Evolutionary conservation across 2,113 vertebrate species (phyloP), one percentile per base, ranked within the genome.

Genomic region (Microtus richardsoni): DNA sequence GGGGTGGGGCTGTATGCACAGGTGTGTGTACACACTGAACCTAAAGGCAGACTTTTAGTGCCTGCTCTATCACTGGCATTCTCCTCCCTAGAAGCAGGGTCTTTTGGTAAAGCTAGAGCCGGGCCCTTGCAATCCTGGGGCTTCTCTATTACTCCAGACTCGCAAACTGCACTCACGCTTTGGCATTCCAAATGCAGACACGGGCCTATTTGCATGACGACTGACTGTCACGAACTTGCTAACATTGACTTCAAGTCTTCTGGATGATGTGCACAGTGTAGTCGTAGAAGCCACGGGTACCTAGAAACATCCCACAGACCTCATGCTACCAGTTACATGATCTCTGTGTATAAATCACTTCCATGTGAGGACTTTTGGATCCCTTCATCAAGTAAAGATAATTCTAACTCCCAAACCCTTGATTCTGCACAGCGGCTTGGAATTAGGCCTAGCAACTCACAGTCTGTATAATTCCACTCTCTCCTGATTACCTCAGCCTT

Each of bases 381-480:
- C 22, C 19, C 44, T 88, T 91, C 44, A 64, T 84, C 86, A 91
- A 85, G 82, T 86, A 95, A 79, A 82, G 60, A 77, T 90, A 93
- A 92, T 93, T 90, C 41, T 94, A 92, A 95, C 60, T 54, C 62
- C 71, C 10, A 92, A 91, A 88, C 85, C 54, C 24, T 88, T 96
- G 82, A 94, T 95, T 97, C 73, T 87, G 86, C 91, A 71, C 64
- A 90, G 74, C 41, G 39, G 49, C 93, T 96, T 95, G 82, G 97
- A 95, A 95, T 97, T 87, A 97, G 80, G 96, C 33, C 30, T 41
- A 92, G 82, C 54, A 93, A 88, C 39, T 92, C 74, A 86, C 80
- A 93, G 91, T 95, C 73, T 96, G 85, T 91, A 86, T 94, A 95
- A 96, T 92, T 95, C 74, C 68, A 79, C 86, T 92, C 73, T 96